Base-by-base conservation (phyloP, 1,140 invertebrate genomes). In the Penaeus japonicus region DNA sequence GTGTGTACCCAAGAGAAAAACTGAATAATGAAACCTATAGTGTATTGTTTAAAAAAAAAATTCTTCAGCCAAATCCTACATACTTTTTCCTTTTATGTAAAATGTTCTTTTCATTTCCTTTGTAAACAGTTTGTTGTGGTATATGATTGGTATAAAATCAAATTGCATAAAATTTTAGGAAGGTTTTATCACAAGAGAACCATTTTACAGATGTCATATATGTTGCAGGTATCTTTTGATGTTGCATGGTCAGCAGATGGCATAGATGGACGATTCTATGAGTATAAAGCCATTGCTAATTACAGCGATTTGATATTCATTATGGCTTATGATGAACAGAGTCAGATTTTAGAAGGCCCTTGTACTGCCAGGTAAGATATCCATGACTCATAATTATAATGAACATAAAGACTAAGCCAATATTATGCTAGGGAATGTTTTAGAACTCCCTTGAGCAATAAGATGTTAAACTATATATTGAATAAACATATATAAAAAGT, bases 261-360 rank as follows among this genome's bases (percentile, higher is more conserved):
- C 79, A 92, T 93, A 86, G 93, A 94, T 90, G 89, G 90, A 0
- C 92, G 93, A 84, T 93, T 91, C 90, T 94, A 93, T 91, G 93
- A 94, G 89, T 93, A 92, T 90, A 62, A 70, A n/a, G 91, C 85
- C 24, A 85, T 94, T 20, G 90, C 92, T 5, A 79, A 90, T 12
- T 79, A 89, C 30, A 90, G 91, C 27, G 93, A 94, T 90, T 91
- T 93, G 81, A 90, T 93, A 55, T 93, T 93, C 92, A 91, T 93
- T 17, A 93, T 93, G 93, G 91, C 93, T 1, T 93, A 93, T 90
- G 93, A 94, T 90, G 92, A 93, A 89, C 92, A 92, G 90, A 93
- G 93, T 84, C 93, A 93, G 90, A 93, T 93, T 32, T 90, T 91
- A 83, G 92, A 82, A 18, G 82, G 87, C 70, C 90, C 92, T 18